Conservation (phyloP, 2,888 invertebrate species). For the Ernsta delagoae region DNA sequence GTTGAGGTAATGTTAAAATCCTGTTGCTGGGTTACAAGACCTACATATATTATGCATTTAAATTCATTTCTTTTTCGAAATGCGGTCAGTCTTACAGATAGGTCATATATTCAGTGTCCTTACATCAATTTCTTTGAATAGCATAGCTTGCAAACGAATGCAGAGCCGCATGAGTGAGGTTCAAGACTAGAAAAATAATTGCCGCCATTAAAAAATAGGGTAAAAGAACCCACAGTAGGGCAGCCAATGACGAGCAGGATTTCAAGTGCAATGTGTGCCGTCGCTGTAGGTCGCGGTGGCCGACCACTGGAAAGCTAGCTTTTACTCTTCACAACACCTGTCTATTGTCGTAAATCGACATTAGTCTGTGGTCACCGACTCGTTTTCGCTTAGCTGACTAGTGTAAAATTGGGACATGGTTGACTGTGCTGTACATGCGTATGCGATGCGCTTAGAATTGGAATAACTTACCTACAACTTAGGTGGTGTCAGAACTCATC, state of each 20-base stretch:
- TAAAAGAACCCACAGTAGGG: slow-evolving; percentile 47
- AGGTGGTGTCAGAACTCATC: too few species aligned
- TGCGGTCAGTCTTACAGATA: too few species aligned
- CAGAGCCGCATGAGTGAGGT: background rate
- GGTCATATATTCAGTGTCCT: too few species aligned
- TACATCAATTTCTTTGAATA: background rate
- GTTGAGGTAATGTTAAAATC: too few species aligned
- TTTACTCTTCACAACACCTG: slow-evolving; percentile 65
- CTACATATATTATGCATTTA: too few species aligned
- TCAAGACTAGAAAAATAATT: slow-evolving; percentile 13
- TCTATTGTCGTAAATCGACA: slow-evolving; percentile 52
- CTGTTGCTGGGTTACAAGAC: too few species aligned
- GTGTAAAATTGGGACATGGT: slow-evolving; percentile 29
- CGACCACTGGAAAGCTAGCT: slow-evolving; percentile 71
- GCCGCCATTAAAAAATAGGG: slow-evolving; percentile 38
- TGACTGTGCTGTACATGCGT: background rate
- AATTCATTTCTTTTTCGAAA: too few species aligned
- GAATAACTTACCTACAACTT: too few species aligned
- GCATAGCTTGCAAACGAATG: background rate
- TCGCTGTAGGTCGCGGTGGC: slow-evolving; percentile 72
- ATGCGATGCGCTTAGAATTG: too few species aligned
- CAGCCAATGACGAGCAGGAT: slow-evolving; percentile 64
- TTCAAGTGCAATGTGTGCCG: slow-evolving; percentile 73
- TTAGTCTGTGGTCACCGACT: slow-evolving; percentile 37
- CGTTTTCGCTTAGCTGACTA: slow-evolving; percentile 46